A percentile compares a stretch with the other conserved stretches of the same genome.
Evolutionary conservation across 2,888 invertebrate species (phyloP).

Genomic region (Drosophila leonis): DNA sequence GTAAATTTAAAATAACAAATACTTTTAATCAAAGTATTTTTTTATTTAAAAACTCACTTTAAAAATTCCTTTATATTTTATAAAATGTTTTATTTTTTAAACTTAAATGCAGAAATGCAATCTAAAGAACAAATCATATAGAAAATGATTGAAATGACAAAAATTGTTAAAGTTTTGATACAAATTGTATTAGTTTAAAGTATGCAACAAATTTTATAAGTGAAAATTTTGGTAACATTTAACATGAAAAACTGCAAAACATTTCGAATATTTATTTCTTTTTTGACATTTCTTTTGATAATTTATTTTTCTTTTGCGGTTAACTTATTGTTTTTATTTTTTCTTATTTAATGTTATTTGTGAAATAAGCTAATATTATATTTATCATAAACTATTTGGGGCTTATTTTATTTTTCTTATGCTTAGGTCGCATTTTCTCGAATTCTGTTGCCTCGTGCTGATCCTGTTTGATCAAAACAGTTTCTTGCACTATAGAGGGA

Average conservation of each 20-base stretch:
- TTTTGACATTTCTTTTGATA: not conserved
- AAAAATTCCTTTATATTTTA: too few relatives aligned
- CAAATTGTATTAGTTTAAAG: not conserved
- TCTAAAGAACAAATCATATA: too few relatives aligned
- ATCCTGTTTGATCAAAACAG: not conserved
- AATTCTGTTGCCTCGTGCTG: not conserved
- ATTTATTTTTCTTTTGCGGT: not conserved
- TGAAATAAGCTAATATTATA: not conserved
- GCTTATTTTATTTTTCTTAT: not conserved
- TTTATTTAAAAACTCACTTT: too few relatives aligned
- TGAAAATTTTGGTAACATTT: not conserved
- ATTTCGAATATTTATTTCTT: too few relatives aligned
- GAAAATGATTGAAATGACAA: not conserved
- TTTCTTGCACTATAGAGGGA: not conserved
- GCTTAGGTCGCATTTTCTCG: not conserved
- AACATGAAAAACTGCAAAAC: not conserved
- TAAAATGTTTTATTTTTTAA: too few relatives aligned
- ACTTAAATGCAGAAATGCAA: too few relatives aligned
- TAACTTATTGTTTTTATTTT: not conserved
- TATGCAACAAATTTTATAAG: too few relatives aligned
- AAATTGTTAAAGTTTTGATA: not conserved
- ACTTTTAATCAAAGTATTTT: too few relatives aligned
- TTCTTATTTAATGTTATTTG: not conserved
- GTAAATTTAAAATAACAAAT: too few relatives aligned
- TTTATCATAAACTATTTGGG: not conserved